These are phyloP conservation scores for Typhlomys cinereus DNA, from an alignment of 2,113 vertebrate species.

Conservation along the genomic window DNA sequence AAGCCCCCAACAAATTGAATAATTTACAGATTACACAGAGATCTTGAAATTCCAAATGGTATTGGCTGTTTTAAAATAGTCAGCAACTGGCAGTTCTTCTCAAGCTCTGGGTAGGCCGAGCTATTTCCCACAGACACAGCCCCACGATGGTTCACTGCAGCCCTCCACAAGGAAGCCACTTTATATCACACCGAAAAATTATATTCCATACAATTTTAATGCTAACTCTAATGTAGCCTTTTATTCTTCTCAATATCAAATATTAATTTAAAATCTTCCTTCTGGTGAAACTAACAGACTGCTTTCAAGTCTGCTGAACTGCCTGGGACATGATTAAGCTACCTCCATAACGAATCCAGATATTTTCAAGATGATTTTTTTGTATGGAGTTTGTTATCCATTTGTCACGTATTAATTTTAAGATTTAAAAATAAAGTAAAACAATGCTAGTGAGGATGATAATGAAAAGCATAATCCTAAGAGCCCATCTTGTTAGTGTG, in stretches of 20 bases:
- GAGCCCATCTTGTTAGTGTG: background rate
- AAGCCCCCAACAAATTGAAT: slow-evolving; percentile 61
- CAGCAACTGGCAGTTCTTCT: slow-evolving; percentile 23
- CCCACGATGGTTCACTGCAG: slow-evolving; percentile 21
- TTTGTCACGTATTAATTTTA: slow-evolving; percentile 47
- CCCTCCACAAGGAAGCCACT: slow-evolving; percentile 4
- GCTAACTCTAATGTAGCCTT: slow-evolving; percentile 63
- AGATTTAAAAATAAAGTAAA: slow-evolving; percentile 54
- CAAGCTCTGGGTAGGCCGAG: background rate
- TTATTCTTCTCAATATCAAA: slow-evolving; percentile 77
- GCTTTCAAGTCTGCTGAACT: slow-evolving; percentile 65
- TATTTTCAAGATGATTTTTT: slow-evolving; percentile 10
- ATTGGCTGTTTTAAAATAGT: background rate
- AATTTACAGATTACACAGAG: slow-evolving; percentile 61
- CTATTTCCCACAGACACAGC: background rate
- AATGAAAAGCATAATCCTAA: background rate
- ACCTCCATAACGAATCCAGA: slow-evolving; percentile 52
- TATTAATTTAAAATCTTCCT: slow-evolving; percentile 77
- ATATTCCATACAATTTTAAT: slow-evolving; percentile 75
- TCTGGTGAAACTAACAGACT: slow-evolving; percentile 65
- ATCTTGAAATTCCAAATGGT: slow-evolving; percentile 65
- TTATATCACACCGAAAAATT: slow-evolving; percentile 63
- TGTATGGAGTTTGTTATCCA: slow-evolving; percentile 11
- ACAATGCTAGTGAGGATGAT: background rate
- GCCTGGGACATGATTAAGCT: slow-evolving; percentile 66